Base-by-base conservation (phyloP, 1,140 invertebrate genomes). In the Chionoecetes opilio region DNA sequence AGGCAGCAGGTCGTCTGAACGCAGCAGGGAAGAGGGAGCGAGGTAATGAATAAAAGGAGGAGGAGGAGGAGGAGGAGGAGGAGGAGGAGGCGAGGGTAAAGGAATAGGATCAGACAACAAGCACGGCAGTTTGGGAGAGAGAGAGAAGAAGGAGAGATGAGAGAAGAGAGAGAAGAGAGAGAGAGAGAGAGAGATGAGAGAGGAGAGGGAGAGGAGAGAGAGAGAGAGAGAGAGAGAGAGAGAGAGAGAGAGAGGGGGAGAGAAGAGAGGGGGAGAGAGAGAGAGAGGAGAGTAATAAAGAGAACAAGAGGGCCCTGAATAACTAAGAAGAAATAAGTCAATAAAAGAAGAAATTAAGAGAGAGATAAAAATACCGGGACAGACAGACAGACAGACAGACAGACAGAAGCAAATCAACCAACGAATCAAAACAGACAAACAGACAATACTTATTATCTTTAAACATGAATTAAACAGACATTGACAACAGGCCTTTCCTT, bases 1-100 rank as follows among this genome's bases (percentile, higher is more conserved):
- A 26, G 32, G 88, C 88, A 29, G 88, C 41, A 90, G 29, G 88
- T 53, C 38, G 88, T 41, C 88, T 29, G 53, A 41, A 53, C 88
- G 53, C 41, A 91, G 14, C n/a, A 31, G n/a, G 32, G 35, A n/a
- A 92, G 31, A 82, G 75, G 34, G 90, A 92, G 75, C 8, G 0
- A 92, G 90, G 29, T 9, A 75, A 26, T 14, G 37, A 88, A 41
- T 88, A 41, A 41, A 88, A n/a, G n/a, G n/a, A 75, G 63, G 63
- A 75, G 63, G 85, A 75, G 63, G 63, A 75, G 63, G 53, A 75
- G 53, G 53, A 75, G 53, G 53, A 26, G 53, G 53, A 75, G 53
- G 53, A 75, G 53, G 53, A 75, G 31, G 31, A 38, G 34, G 38
- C 37, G 86, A 17, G 3, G 35, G 35, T 3, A 17, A 17, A 32